Evolutionary conservation across 1,140 invertebrate genomes (phyloP), one percentile per base, ranked within the genome.

Genomic region (Drosophila funebris): DNA sequence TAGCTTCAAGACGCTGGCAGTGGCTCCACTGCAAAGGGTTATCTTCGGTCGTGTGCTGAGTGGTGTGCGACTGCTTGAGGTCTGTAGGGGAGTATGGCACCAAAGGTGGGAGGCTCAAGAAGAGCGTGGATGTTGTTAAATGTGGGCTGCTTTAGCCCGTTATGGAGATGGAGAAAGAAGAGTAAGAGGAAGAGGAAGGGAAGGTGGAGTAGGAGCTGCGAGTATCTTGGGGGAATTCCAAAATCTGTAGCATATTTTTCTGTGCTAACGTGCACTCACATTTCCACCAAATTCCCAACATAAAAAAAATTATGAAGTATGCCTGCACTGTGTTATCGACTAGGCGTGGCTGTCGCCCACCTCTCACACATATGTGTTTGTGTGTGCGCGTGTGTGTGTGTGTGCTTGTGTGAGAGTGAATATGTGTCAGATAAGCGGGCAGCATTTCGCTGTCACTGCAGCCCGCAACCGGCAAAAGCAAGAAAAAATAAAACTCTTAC

Each of bases 231-330:
- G 16, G 24, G 36, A 13, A n/a, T 48, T 33, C 13, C 44, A 14
- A 74, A 58, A 60, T 53, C n/a, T 69, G 43, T 58, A 74, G 43
- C 73, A 74, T 58, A 70, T 41, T 66, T 68, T 64, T 61, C 46
- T 48, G 69, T 29, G 53, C 58, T 57, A 80, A 31, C 41, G 14
- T 3, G 29, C 57, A 44, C 54, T 43, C 39, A 57, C 63, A 63
- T 36, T 62, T 70, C 39, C 39, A 9, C 29, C 50, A 70, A 64
- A 54, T 60, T 67, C 54, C 24, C 63, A 37, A 11, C 20, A 36
- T n/a, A 71, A 82, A 77, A 80, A 78, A 77, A 87, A 85, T 82
- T 88, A 75, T 88, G 24, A 75, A 85, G 81, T 82, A 72, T 56
- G 68, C 53, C 20, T 66, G 41, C 56, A 52, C 36, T 84, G 60